Percentiles rank a stretch among this genome's conserved stretches.
phyloP scores from a whole-genome alignment of 2,797 vertebrate species.

The Anolis apletophallus region DNA sequence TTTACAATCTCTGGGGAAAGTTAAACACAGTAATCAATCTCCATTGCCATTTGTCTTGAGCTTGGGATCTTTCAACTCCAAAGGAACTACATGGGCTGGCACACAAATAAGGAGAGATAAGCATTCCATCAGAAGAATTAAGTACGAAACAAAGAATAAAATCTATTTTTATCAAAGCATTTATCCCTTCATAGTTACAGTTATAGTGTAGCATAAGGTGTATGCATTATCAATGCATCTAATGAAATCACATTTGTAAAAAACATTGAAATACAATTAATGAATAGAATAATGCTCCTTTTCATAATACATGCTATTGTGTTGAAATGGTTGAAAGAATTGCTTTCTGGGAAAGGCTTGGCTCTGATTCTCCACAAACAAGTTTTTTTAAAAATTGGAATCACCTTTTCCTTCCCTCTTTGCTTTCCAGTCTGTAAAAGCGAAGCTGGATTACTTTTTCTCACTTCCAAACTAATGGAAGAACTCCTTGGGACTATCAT shows the following conservation, averaged over 20 bases:
- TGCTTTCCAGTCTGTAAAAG: background rate
- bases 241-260: constrained; percentile 28
- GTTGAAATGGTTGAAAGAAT: constrained; percentile 27
- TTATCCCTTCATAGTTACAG: constrained; percentile 6
- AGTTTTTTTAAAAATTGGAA: constrained; percentile 11
- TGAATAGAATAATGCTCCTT: constrained; percentile 15
- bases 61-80: background rate
- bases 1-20: background rate
- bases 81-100: background rate
- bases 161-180: constrained; percentile 21
- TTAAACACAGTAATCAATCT: background rate
- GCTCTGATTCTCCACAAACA: background rate
- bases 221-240: constrained; percentile 1
- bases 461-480: background rate
- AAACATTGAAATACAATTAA: constrained; percentile 8
- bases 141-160: constrained; percentile 24
- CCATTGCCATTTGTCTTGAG: background rate
- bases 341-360: constrained; percentile 17
- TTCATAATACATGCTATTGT: constrained; percentile 18
- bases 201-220: background rate
- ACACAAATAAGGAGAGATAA: constrained; percentile 15
- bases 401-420: background rate
- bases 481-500: background rate
- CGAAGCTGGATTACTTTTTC: background rate
- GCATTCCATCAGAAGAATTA: constrained; percentile 14